These are phyloP conservation scores for Pangasius mekongensis DNA, from an alignment of 2,797 vertebrate genomes.

Conservation along the genomic window DNA sequence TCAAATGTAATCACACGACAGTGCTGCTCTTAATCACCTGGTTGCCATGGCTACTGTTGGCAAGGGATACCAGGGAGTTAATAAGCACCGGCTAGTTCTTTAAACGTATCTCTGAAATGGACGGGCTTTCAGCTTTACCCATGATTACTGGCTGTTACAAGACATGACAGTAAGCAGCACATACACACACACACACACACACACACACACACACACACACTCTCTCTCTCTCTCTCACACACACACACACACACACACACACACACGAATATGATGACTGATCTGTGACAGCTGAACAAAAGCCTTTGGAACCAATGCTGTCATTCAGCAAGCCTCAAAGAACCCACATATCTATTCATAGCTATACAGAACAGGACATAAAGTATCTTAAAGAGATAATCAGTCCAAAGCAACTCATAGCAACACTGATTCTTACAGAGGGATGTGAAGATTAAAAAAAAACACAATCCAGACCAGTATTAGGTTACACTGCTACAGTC, in stretches of 20 bases:
- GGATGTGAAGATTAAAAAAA: background rate
- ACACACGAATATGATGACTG: conserved; percentile 29
- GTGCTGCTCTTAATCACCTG: conserved; percentile 46
- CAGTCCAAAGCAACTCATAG: background rate
- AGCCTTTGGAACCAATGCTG: conserved; percentile 5
- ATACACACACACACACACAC: conserved; percentile 3
- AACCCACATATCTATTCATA: background rate
- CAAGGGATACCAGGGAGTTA: conserved; percentile 41
- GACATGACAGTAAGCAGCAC: conserved; percentile 6
- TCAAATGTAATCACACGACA: conserved; percentile 30
- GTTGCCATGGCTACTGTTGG: conserved; percentile 44
- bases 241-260: conserved; percentile 39
- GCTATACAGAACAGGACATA: background rate
- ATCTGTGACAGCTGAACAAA: conserved; percentile 31
- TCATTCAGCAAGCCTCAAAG: conserved; percentile 14
- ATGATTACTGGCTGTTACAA: conserved; percentile 9
- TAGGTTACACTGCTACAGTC: background rate
- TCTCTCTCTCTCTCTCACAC: background rate
- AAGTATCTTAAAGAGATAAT: background rate
- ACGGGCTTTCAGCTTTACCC: conserved; percentile 21
- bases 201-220: conserved; percentile 8
- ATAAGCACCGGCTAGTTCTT: conserved; percentile 35
- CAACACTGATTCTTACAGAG: background rate
- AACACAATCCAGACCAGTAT: background rate
- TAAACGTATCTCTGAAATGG: conserved; percentile 28